Percentiles rank a stretch among this genome's conserved stretches.
Evolutionary conservation across 1,140 invertebrate genomes (phyloP).

Genomic region (Zaprionus ornatus): DNA sequence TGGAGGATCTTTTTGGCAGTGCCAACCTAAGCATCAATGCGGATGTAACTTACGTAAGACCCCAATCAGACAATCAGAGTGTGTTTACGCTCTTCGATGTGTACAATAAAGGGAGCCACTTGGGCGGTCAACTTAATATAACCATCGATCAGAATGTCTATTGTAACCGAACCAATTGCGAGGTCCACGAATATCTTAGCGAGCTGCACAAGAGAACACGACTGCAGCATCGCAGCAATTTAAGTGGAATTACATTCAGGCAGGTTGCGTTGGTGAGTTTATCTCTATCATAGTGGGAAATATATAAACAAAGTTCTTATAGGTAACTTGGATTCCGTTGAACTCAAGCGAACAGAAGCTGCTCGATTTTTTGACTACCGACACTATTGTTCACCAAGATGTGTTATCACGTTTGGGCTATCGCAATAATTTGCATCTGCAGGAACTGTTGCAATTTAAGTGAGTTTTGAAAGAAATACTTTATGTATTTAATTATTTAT

Average conservation of each 20-base stretch:
- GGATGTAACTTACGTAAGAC: slow-evolving; percentile 55
- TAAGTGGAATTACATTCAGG: slow-evolving; percentile 66
- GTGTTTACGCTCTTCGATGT: slow-evolving; percentile 65
- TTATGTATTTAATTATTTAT: not conserved
- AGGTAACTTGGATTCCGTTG: slow-evolving; percentile 54
- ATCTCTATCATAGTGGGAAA: not conserved
- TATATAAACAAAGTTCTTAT: not conserved
- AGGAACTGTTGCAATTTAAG: slow-evolving; percentile 64
- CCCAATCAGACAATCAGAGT: not conserved
- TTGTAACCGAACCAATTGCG: slow-evolving; percentile 53
- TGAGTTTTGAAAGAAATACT: slow-evolving; percentile 24
- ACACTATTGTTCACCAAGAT: slow-evolving; percentile 46
- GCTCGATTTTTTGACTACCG: slow-evolving; percentile 48
- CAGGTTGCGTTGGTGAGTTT: slow-evolving; percentile 59
- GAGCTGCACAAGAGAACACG: slow-evolving; percentile 49
- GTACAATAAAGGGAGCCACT: slow-evolving; percentile 72
- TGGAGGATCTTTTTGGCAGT: slow-evolving; percentile 37
- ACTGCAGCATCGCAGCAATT: slow-evolving; percentile 58
- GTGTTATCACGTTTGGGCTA: slow-evolving; percentile 64
- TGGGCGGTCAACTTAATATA: slow-evolving; percentile 71
- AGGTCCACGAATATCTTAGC: slow-evolving; percentile 50
- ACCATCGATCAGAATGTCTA: slow-evolving; percentile 66
- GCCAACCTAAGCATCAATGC: slow-evolving; percentile 71
- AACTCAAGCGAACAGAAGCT: slow-evolving; percentile 35
- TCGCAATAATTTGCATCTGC: slow-evolving; percentile 45